These are phyloP conservation scores for Eristalis arbustorum DNA, from an alignment of 2,888 invertebrate genomes.

Conservation along the genomic window DNA sequence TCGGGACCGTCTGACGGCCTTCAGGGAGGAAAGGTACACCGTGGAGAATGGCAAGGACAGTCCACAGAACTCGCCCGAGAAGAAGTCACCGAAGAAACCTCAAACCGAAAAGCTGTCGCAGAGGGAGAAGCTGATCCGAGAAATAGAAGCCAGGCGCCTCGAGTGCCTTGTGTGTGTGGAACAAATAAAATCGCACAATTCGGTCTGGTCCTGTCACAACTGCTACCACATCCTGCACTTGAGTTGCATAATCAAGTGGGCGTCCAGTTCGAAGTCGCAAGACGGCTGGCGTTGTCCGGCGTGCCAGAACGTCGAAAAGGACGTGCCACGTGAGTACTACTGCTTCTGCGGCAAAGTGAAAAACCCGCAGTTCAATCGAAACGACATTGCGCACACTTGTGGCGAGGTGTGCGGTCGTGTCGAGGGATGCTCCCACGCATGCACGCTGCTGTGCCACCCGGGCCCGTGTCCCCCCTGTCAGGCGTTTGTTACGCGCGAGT, in stretches of 20 bases:
- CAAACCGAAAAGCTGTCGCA: conserved; percentile 83
- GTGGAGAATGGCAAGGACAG: conserved; percentile 77
- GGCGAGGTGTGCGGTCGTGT: conserved; percentile 89
- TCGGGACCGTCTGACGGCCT: conserved; percentile 77
- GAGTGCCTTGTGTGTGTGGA: conserved; percentile 98
- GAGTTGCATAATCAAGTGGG: conserved; percentile 95
- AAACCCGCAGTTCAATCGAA: conserved; percentile 88
- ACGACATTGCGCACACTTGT: conserved; percentile 93
- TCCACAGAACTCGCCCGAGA: conserved; percentile 77
- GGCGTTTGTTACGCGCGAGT: conserved; percentile 86
- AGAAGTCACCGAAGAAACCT: conserved; percentile 73
- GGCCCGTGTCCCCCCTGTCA: conserved; percentile 96
- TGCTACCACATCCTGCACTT: conserved; percentile 97
- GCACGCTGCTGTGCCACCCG: conserved; percentile 93
- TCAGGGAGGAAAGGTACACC: conserved; percentile 74
- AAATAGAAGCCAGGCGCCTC: conserved; percentile 89
- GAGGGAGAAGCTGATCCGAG: conserved; percentile 90
- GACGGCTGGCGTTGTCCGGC: conserved; percentile 97
- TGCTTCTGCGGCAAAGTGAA: conserved; percentile 94
- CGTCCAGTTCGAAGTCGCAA: conserved; percentile 88
- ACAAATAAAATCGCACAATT: conserved; percentile 88
- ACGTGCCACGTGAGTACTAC: conserved; percentile 89
- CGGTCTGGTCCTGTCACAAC: conserved; percentile 94
- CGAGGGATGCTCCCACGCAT: conserved; percentile 84
- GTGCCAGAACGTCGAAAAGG: conserved; percentile 90